These are phyloP conservation scores for Oceanites oceanicus DNA, from an alignment of 2,113 vertebrate species.

Conservation along the genomic window DNA sequence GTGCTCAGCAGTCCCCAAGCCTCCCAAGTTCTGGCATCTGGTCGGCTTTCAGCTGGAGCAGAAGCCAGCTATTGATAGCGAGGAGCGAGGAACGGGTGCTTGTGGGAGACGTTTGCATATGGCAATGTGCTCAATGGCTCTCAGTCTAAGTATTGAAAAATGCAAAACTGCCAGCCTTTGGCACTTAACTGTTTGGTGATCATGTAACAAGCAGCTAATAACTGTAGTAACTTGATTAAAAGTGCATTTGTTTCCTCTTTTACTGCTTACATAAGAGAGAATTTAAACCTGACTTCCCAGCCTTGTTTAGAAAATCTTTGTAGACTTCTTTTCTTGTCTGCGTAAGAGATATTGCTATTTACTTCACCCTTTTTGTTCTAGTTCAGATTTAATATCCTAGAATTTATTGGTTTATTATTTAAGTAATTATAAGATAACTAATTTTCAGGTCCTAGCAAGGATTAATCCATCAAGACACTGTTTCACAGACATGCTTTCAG, in stretches of 20 bases:
- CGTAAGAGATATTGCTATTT: not conserved
- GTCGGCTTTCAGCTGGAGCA: not conserved
- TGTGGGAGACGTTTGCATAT: not conserved
- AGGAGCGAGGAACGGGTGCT: not conserved
- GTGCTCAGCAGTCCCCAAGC: not conserved
- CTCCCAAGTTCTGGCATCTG: not conserved
- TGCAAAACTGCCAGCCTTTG: not conserved
- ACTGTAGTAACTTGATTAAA: not conserved
- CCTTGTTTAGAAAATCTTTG: not conserved
- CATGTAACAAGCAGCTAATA: not conserved
- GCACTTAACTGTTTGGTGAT: not conserved
- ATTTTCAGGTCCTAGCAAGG: not conserved
- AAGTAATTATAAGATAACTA: not conserved
- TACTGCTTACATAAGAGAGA: not conserved
- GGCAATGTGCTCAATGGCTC: not conserved
- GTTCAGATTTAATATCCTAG: not conserved
- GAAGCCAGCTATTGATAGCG: not conserved
- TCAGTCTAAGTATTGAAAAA: not conserved
- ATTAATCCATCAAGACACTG: not conserved
- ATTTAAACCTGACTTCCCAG: not conserved
- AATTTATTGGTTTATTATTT: not conserved
- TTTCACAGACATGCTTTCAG: not conserved
- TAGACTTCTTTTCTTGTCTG: not conserved
- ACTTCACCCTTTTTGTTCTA: not conserved
- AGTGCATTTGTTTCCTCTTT: not conserved